A percentile compares a stretch with the other conserved stretches of the same genome.
These are phyloP conservation scores for Himalopsyche kuldschensis DNA, from an alignment of 2,888 invertebrate species.

Conservation along the genomic window DNA sequence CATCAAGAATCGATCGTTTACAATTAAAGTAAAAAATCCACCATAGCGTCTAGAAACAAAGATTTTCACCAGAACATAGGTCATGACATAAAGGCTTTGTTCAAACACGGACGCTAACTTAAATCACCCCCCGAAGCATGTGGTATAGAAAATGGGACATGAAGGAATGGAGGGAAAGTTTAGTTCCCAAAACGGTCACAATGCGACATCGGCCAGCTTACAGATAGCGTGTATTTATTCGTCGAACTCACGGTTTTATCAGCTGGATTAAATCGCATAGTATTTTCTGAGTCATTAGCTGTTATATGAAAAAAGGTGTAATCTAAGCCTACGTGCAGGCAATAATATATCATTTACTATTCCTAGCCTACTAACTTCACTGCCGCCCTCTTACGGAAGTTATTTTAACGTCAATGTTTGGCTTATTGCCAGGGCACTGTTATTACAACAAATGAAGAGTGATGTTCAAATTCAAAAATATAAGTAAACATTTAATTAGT, in stretches of 20 bases:
- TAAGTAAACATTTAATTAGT: too few relatives aligned
- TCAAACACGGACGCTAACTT: too few relatives aligned
- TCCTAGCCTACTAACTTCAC: background rate
- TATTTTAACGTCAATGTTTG: background rate
- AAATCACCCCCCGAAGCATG: too few relatives aligned
- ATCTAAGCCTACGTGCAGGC: background rate
- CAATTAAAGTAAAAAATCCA: too few relatives aligned
- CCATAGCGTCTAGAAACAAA: too few relatives aligned
- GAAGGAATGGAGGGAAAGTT: too few relatives aligned
- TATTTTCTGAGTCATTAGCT: background rate
- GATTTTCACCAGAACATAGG: too few relatives aligned
- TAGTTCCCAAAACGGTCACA: too few relatives aligned
- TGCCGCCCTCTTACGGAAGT: background rate
- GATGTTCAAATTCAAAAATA: background rate
- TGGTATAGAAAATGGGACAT: too few relatives aligned
- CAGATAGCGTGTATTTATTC: background rate
- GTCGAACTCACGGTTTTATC: background rate
- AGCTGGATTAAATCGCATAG: background rate
- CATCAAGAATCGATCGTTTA: too few relatives aligned
- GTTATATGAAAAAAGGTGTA: background rate
- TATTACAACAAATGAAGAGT: background rate
- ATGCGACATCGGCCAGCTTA: too few relatives aligned
- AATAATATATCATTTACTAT: background rate
- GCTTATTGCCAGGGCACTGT: background rate
- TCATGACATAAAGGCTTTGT: too few relatives aligned